phyloP scores from a whole-genome alignment of 2,888 invertebrate genomes.

The Brenthis hecate region DNA sequence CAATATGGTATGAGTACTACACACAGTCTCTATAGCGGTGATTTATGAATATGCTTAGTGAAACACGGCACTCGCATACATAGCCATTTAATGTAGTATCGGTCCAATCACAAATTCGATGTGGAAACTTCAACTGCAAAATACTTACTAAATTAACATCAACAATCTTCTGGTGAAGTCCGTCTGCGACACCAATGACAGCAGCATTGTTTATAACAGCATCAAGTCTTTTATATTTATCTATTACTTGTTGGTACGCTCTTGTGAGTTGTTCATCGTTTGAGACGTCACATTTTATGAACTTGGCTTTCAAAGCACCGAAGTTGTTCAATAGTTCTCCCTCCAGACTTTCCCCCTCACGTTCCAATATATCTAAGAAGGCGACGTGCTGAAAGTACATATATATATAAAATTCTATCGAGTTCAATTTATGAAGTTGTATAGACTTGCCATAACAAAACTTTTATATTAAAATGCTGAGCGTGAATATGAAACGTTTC shows the following conservation, averaged over 20 bases:
- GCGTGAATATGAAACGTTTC: no score
- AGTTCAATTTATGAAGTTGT: slow-evolving; percentile 31
- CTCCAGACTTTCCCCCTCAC: slow-evolving; percentile 63
- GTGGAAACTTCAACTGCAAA: slow-evolving; percentile 23
- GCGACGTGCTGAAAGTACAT: slow-evolving; percentile 63
- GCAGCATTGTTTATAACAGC: slow-evolving; percentile 70
- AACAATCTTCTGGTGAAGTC: slow-evolving; percentile 56
- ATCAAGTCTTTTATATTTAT: slow-evolving; percentile 68
- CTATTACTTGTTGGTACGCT: slow-evolving; percentile 63
- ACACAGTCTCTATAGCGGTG: slow-evolving; percentile 4
- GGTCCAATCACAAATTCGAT: slow-evolving; percentile 29
- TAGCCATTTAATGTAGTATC: slow-evolving; percentile 18
- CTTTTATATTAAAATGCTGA: slow-evolving; percentile 24
- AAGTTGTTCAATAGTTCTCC: slow-evolving; percentile 61
- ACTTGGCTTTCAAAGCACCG: slow-evolving; percentile 71
- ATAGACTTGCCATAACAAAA: slow-evolving; percentile 27
- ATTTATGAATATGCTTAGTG: slow-evolving; percentile 28
- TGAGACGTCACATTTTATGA: slow-evolving; percentile 72
- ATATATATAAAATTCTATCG: slow-evolving; percentile 38
- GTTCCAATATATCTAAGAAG: slow-evolving; percentile 65
- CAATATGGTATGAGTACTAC: neutral
- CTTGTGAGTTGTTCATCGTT: slow-evolving; percentile 58
- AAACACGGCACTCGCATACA: slow-evolving; percentile 9
- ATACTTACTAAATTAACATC: slow-evolving; percentile 71
- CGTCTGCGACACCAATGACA: slow-evolving; percentile 54